Base-by-base conservation (phyloP, 2,888 invertebrate species). In the Caenorhabditis sinica region DNA sequence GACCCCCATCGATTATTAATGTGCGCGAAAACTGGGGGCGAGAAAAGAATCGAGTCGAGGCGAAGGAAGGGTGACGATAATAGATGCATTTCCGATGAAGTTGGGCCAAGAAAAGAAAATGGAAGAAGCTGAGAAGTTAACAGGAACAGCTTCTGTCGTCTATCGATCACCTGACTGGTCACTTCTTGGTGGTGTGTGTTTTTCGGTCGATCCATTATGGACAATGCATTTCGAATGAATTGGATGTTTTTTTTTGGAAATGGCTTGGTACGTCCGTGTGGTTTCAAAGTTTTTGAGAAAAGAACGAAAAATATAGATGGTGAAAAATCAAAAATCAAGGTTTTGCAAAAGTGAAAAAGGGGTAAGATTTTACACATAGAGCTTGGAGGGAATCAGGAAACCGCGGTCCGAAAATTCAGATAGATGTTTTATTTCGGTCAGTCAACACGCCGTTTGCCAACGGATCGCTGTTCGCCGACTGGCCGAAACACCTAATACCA, bases 1-100 rank as follows among this genome's bases (percentile, higher is more conserved):
- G 9, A 56, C 9, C n/a, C 36, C 68, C 73, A 81, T 82, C 69
- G 82, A 82, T 82, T 82, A 82, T 82, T 82, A 82, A 82, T 82
- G 82, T 80, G 80, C 80, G 80, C 80, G 23, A 80, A 80, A 80
- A 80, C 72, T 56, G 72, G 71, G 23, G 40, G 17, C 20, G 15
- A n/a, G 17, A 25, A 17, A n/a, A n/a, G n/a, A n/a, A n/a, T n/a
- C n/a, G n/a, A n/a, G n/a, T n/a, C n/a, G n/a, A n/a, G n/a, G n/a
- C n/a, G 15, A 6, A 33, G 28, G 60, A 20, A 28, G 25, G 40
- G 25, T 80, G 80, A 80, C 72, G 80, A 72, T 73, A 80, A 80
- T 80, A 68, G 80, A 65, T 80, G 80, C 80, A 80, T 80, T 80
- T 80, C 53, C 40, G 69, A 79, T 79, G 79, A 80, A 49, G 63